Base-by-base conservation (phyloP, 2,113 vertebrate species). In the Rhinolophus ferrumequinum region DNA sequence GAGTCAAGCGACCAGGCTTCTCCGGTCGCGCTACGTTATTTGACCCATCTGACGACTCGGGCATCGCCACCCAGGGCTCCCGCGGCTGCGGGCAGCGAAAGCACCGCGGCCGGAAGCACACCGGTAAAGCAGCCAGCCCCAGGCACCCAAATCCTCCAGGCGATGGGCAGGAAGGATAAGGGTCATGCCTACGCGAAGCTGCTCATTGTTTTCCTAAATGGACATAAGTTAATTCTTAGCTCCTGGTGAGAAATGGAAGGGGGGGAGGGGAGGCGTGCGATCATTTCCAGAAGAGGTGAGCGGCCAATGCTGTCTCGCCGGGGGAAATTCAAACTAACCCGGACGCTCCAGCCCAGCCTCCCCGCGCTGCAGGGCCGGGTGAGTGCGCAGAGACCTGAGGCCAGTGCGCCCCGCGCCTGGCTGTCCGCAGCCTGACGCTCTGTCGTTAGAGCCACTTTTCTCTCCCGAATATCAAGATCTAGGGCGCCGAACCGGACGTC, bases 291-390 rank as follows among this genome's bases (percentile, higher is more conserved):
- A 30, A 64, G 19, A 73, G 30, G 81, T 16, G 38, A 88, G 81
- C 50, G 4, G 79, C 91, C 91, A 93, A n/a, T 38, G 90, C 75
- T 5, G 84, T 41, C 33, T 54, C 82, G 9, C 3, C 2, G 70
- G 38, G 81, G 86, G 21, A 15, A 28, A n/a, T 79, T 87, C 15
- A 47, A 95, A 44, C 67, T 21, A 75, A 6, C 35, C 12, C 8
- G 28, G 54, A 8, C 1, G 0, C 22, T 26, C 21, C 41, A 3
- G 67, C 56, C 22, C 62, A 28, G 56, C 47, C 44, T 21, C 50
- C 0, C 69, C 0, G 15, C 70, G 4, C 95, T 1, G 33, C 54
- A 1, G 26, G 52, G 47, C 47, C 10, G 47, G 47, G 1, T 12
- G 47, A 50, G 47, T 3, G 47, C 47, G 11, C 47, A 50, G 47